Percentiles rank a stretch among this genome's conserved stretches.
Conservation (phyloP, 2,113 vertebrate species). For the Oreochromis spilurus region DNA sequence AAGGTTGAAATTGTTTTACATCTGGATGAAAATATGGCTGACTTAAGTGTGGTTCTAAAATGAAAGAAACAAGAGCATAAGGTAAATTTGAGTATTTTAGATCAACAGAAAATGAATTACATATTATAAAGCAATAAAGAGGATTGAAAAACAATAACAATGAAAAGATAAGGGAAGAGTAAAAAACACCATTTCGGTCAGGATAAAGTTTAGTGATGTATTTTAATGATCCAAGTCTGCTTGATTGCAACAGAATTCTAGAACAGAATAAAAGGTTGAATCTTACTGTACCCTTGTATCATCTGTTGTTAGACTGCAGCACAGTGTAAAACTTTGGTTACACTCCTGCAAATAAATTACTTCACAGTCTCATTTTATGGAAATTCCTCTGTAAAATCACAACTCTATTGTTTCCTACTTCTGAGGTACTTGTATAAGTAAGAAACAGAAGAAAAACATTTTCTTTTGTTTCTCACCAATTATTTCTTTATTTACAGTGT, state of each 20-base stretch:
- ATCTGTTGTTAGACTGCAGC: background rate
- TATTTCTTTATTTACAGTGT: constrained; percentile 16
- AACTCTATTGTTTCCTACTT: background rate
- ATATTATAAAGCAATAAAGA: background rate
- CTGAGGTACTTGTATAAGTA: background rate
- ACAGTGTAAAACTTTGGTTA: rapidly evolving
- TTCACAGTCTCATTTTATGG: background rate
- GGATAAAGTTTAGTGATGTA: background rate
- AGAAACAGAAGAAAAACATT: background rate
- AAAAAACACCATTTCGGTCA: background rate
- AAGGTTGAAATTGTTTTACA: background rate
- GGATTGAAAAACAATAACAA: background rate
- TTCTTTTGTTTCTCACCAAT: background rate
- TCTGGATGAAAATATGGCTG: background rate
- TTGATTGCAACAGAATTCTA: background rate
- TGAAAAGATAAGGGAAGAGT: background rate
- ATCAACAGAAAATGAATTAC: background rate
- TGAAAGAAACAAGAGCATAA: background rate
- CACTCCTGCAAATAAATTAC: background rate
- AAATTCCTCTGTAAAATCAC: background rate
- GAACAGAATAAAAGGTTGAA: background rate
- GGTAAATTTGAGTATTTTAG: background rate
- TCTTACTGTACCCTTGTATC: background rate
- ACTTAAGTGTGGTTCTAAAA: background rate
- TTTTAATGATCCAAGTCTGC: background rate